Conservation (phyloP, 1,140 invertebrate species). For the Drosophila bifasciata region DNA sequence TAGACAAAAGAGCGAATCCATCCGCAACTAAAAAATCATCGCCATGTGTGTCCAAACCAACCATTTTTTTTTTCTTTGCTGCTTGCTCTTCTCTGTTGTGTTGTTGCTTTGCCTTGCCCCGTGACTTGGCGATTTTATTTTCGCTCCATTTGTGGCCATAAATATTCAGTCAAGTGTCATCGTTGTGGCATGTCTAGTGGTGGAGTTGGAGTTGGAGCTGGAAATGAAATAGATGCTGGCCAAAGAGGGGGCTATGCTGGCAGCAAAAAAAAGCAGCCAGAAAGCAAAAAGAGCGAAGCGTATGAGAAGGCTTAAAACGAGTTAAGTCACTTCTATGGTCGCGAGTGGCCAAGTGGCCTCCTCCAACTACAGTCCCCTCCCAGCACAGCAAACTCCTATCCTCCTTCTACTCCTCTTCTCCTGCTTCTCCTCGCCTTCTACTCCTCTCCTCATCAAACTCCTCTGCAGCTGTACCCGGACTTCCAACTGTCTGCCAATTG, state of each 20-base stretch:
- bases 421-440: no score
- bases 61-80: slow-evolving; percentile 26
- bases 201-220: no score
- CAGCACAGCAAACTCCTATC: no score
- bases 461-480: slow-evolving; percentile 22
- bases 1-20: slow-evolving; percentile 22
- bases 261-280: no score
- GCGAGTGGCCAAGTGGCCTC: slow-evolving; percentile 75
- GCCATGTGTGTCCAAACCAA: slow-evolving; percentile 71
- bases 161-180: slow-evolving; percentile 82
- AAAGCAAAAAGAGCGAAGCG: slow-evolving; percentile 16
- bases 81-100: slow-evolving; percentile 10
- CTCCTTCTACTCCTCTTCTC: no score
- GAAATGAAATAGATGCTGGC: slow-evolving; percentile 77
- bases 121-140: slow-evolving; percentile 81
- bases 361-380: slow-evolving; percentile 22
- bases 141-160: slow-evolving; percentile 81
- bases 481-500: slow-evolving; percentile 50
- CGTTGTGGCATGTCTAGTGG: slow-evolving; percentile 75
- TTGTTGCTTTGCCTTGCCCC: slow-evolving; percentile 43
- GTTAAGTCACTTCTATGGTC: slow-evolving; percentile 81
- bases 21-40: slow-evolving; percentile 45
- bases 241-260: no score
- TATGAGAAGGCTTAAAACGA: slow-evolving; percentile 75
- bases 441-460: no score